Evolutionary conservation across 2,113 vertebrate genomes (phyloP).

Genomic region (Microtus richardsoni): DNA sequence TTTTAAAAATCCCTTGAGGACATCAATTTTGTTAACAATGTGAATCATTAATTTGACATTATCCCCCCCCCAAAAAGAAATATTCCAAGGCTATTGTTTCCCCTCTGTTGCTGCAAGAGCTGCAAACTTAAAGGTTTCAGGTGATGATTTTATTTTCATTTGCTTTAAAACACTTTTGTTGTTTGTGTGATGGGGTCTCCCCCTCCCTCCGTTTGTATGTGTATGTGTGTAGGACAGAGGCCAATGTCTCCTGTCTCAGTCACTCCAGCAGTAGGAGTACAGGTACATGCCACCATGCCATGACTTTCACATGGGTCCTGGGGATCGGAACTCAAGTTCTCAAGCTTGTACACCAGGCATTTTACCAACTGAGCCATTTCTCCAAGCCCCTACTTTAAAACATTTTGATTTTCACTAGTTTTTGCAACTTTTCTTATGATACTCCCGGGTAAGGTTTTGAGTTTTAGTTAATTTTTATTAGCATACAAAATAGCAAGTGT

Average conservation of each 20-base stretch:
- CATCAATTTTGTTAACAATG: not conserved
- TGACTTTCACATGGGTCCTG: not conserved
- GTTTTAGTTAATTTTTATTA: not conserved
- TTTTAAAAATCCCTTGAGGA: not conserved
- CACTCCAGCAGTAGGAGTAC: not conserved
- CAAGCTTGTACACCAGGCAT: not conserved
- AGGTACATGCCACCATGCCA: not conserved
- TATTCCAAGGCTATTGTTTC: slow-evolving; percentile 17
- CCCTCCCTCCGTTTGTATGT: rapidly evolving
- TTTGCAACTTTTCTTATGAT: not conserved
- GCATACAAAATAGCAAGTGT: not conserved
- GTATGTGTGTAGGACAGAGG: not conserved
- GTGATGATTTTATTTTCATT: not conserved
- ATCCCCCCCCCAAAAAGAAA: not conserved
- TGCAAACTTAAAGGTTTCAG: slow-evolving; percentile 5
- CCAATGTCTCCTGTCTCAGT: not conserved
- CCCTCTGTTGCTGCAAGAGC: not conserved
- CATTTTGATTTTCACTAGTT: not conserved
- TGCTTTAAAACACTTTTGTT: not conserved
- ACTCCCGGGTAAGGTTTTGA: not conserved
- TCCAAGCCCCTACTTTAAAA: not conserved
- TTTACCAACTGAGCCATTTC: not conserved
- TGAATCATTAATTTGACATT: not conserved
- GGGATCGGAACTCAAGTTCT: not conserved
- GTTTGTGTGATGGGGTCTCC: not conserved